Base-by-base conservation (phyloP, 2,113 vertebrate species). In the Aepyceros melampus region DNA sequence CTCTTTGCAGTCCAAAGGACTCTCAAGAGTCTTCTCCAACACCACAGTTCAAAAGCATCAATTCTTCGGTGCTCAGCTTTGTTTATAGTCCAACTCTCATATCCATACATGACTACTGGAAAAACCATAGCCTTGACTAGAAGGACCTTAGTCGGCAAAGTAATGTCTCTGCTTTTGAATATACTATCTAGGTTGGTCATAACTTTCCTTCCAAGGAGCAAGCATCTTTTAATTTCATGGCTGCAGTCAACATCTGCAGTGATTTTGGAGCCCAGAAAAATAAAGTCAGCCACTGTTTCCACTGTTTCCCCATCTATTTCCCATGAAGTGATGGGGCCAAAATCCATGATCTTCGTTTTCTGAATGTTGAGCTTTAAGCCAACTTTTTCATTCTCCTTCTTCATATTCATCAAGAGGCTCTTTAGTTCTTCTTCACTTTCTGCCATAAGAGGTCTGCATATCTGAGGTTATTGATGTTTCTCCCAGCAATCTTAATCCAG, bases 21-120 rank as follows among this genome's bases (percentile, higher is more conserved):
- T n/a, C 7, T 67, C 33, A 67, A 64, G 31, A 4, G 8, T n/a
- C 33, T 67, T 67, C 33, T 67, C 33, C 62, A 19, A 10, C 3
- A 67, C 8, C 33, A 19, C 7, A 67, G 62, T 67, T 67, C 7
- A 67, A 67, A 67, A 67, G 33, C 62, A 19, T 67, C 62, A n/a
- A 2, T 67, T 67, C 62, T 67, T 67, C 0, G 0, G 33, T 0
- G 0, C 62, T n/a, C 33, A 67, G 62, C 16, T n/a, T n/a, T 67
- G 16, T 67, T 67, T 9, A 67, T 17, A 67, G 16, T 67, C 16
- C 8, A 67, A n/a, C 4, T 19, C 33, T 67, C 33, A 67, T 15
- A n/a, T n/a, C 62, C 17, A n/a, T 67, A 19, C 8, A 19, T 67
- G 33, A 67, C 62, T 5, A 67, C 16, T 67, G 33, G 62, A 10